These are phyloP conservation scores for Drosophila nikananu DNA, from an alignment of 1,140 invertebrate genomes.

Conservation along the genomic window DNA sequence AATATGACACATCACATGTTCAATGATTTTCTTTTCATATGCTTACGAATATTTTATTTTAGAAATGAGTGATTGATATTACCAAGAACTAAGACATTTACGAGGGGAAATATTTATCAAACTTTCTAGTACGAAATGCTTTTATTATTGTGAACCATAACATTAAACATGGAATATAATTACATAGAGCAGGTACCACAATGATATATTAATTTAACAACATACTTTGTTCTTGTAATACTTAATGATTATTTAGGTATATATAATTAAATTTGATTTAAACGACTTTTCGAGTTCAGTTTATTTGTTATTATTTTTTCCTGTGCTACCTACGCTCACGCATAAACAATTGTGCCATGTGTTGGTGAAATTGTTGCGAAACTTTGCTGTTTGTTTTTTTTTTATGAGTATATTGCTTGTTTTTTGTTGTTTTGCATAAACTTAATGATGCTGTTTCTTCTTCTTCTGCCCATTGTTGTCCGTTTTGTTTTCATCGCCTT, in stretches of 20 bases:
- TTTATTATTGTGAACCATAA: too few species aligned
- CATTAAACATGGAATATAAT: neutral
- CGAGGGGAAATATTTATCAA: neutral
- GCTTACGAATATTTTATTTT: neutral
- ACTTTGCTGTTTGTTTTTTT: constrained; percentile 26
- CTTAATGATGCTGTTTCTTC: constrained; percentile 50
- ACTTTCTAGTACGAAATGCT: neutral
- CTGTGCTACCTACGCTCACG: constrained; percentile 9
- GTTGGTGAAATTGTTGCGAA: constrained; percentile 78
- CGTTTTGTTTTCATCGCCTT: constrained; percentile 19
- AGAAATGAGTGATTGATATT: neutral
- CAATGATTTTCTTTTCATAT: too few species aligned
- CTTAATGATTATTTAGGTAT: neutral
- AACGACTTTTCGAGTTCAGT: neutral
- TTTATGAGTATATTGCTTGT: constrained; percentile 39
- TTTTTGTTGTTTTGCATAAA: constrained; percentile 61
- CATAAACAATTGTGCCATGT: constrained; percentile 38
- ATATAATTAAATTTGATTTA: neutral
- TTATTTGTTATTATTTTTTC: neutral
- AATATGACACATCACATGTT: neutral
- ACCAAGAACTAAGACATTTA: neutral
- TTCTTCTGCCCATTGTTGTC: constrained; percentile 18
- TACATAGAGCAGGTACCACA: neutral
- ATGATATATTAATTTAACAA: neutral
- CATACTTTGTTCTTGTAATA: neutral